Base-by-base conservation (phyloP, 2,888 invertebrate genomes). In the Cremastinae sp. region DNA sequence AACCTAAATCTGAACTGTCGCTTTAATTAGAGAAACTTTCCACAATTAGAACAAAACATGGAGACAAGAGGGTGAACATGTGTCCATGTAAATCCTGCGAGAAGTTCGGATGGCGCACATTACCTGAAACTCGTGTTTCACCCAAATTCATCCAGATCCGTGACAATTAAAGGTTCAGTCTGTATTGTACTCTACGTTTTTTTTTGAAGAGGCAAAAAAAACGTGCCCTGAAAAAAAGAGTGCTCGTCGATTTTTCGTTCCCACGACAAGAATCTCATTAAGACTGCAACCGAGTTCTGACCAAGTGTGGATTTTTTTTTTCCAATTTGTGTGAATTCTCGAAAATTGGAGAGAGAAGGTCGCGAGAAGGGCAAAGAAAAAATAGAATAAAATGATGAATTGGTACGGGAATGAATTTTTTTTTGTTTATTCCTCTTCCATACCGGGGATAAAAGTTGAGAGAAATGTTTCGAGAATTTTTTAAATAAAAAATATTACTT, bases 401-500 rank as follows among this genome's bases (percentile, higher is more conserved):
- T 28, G 2, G 2, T 3, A 5, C 28, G 28, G n/a, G n/a, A n/a
- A n/a, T n/a, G n/a, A n/a, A n/a, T n/a, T n/a, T n/a, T 28, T 5
- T 3, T 28, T 28, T 28, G 2, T 5, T 3, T 28, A 28, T 28
- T 28, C 28, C 28, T 28, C 2, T 5, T 28, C 28, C 2, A n/a
- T n/a, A 28, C 28, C 28, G 2, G 28, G 5, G 28, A 28, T 3
- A 28, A 28, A 28, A 28, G 28, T 28, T 28, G 5, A 28, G 5
- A 28, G 28, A 28, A 28, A 28, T 28, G 5, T 28, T 28, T 28
- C 28, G 28, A 20, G 39, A 9, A 43, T 28, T 20, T n/a, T 12
- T 12, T 7, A 35, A 55, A 55, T 22, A 12, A 28, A 12, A 53
- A 53, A 80, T 82, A 83, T 81, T 78, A 79, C 79, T 76, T 70